A percentile compares a stretch with the other conserved stretches of the same genome.
Evolutionary conservation across 2,113 vertebrate species (phyloP).

Genomic region (Aegithalos caudatus): DNA sequence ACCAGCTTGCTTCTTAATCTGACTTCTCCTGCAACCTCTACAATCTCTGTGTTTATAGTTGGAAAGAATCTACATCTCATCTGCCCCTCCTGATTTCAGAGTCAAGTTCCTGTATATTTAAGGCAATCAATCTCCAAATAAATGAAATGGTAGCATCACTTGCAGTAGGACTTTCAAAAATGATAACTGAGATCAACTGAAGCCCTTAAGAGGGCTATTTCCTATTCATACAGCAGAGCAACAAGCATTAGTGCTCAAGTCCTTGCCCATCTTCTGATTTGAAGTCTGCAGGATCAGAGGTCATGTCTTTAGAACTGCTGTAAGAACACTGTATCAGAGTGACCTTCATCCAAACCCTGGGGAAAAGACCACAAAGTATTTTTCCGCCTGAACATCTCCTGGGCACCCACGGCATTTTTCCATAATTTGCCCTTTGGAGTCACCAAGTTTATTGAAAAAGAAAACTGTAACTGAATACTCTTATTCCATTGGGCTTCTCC

Average conservation of each 20-base stretch:
- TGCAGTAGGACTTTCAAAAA: background rate
- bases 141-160: background rate
- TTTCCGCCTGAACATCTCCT: constrained; percentile 47
- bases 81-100: background rate
- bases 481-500: background rate
- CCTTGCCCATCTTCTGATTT: background rate
- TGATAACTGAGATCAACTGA: background rate
- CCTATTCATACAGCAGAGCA: background rate
- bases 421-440: constrained; percentile 50
- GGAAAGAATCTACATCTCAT: background rate
- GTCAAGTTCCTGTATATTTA: background rate
- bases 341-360: constrained; percentile 58
- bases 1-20: background rate
- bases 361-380: constrained; percentile 36
- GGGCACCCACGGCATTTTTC: constrained; percentile 68
- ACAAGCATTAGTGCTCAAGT: background rate
- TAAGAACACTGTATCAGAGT: background rate
- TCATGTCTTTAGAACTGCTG: background rate
- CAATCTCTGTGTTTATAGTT: background rate
- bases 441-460: constrained; percentile 57
- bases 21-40: background rate
- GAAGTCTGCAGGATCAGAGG: background rate
- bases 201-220: background rate
- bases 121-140: background rate
- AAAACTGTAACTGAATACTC: background rate